phyloP scores from a whole-genome alignment of 2,888 invertebrate species.

The Imbricaverruca yamaguchii region DNA sequence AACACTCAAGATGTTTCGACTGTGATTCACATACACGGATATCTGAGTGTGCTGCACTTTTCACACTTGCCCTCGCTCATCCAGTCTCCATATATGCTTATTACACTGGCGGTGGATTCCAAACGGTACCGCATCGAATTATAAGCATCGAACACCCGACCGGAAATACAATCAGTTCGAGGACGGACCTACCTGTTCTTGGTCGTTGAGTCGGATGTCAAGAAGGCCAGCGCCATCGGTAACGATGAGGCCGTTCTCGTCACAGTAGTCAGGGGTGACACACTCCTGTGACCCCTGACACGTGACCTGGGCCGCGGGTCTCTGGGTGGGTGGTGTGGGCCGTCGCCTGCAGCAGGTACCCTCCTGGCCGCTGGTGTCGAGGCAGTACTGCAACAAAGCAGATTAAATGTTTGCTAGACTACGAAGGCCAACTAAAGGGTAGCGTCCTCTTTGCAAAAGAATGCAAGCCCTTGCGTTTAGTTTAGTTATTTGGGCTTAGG shows the following conservation, averaged over 20 bases:
- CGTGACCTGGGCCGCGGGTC: neutral
- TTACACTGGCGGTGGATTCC: too few species aligned
- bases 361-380: neutral
- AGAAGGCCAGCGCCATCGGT: neutral
- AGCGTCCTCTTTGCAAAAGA: neutral
- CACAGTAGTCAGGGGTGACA: conserved; percentile 1
- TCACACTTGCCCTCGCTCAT: too few species aligned
- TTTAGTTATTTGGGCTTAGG: too few species aligned
- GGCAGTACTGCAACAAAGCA: neutral
- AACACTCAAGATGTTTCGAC: too few species aligned
- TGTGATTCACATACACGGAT: too few species aligned
- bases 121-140: too few species aligned
- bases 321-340: neutral
- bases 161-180: too few species aligned
- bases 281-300: conserved; percentile 22
- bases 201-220: too few species aligned
- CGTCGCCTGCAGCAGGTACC: neutral
- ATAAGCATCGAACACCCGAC: too few species aligned
- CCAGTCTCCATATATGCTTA: too few species aligned
- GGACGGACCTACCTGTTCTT: too few species aligned
- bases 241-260: neutral
- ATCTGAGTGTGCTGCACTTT: too few species aligned
- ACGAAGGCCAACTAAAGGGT: neutral
- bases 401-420: neutral
- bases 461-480: neutral